These are phyloP conservation scores for Blennius ocellaris DNA, from an alignment of 2,113 vertebrate genomes.

Conservation along the genomic window DNA sequence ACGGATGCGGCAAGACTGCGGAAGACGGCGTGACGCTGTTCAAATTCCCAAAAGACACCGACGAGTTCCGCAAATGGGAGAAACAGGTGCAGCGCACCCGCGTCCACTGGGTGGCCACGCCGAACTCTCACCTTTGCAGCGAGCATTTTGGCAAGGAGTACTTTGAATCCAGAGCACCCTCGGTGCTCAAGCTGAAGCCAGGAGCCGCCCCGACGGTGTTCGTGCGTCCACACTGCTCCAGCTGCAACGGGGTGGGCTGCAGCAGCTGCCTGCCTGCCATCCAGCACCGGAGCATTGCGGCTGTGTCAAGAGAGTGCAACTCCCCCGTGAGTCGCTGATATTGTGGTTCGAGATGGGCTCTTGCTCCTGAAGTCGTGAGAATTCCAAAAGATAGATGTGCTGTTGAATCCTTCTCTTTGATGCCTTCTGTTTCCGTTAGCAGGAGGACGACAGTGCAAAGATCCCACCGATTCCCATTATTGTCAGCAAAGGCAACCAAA, in stretches of 20 bases:
- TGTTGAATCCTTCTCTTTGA: neutral
- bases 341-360: neutral
- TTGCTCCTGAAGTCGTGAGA: neutral
- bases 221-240: constrained; percentile 69
- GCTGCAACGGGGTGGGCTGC: constrained; percentile 66
- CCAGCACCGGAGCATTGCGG: constrained; percentile 38
- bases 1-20: constrained; percentile 78
- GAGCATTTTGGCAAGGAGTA: constrained; percentile 84
- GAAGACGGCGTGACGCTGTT: constrained; percentile 78
- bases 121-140: constrained; percentile 78
- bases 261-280: constrained; percentile 57
- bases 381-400: neutral
- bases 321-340: constrained; percentile 55
- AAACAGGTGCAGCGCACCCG: constrained; percentile 83
- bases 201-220: constrained; percentile 83
- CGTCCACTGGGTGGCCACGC: constrained; percentile 71
- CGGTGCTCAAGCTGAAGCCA: constrained; percentile 63
- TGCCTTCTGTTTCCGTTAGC: no score
- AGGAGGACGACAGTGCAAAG: no score
- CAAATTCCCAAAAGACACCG: constrained; percentile 80
- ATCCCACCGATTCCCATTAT: constrained; percentile 1
- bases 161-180: constrained; percentile 69
- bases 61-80: constrained; percentile 81
- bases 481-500: neutral
- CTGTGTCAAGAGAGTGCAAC: constrained; percentile 23